These are phyloP conservation scores for Aporophyla nigra DNA, from an alignment of 2,888 invertebrate species.

Conservation along the genomic window DNA sequence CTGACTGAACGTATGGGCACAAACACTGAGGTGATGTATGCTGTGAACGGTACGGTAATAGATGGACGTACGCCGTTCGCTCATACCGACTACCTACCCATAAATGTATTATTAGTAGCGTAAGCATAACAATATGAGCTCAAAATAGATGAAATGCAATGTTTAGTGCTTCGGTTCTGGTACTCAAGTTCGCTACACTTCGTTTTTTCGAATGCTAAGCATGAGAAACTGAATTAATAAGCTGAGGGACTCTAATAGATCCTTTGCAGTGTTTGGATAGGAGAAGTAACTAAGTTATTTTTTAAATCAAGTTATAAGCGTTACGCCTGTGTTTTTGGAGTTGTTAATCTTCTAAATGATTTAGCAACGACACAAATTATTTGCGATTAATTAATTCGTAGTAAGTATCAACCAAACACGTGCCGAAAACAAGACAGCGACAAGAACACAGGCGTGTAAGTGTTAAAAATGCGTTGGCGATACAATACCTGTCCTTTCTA, in stretches of 20 bases:
- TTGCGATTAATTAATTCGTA: neutral
- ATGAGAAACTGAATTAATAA: slow-evolving; percentile 76
- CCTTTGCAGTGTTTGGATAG: slow-evolving; percentile 61
- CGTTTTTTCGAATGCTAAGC: slow-evolving; percentile 63
- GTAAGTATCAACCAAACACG: slow-evolving; percentile 8
- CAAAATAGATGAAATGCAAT: slow-evolving; percentile 78
- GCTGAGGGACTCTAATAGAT: slow-evolving; percentile 71
- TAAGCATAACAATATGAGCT: slow-evolving; percentile 80
- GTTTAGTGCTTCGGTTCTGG: slow-evolving; percentile 72
- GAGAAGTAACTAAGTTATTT: slow-evolving; percentile 59
- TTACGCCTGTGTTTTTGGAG: slow-evolving; percentile 79
- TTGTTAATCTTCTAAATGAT: slow-evolving; percentile 50
- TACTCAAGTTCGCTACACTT: slow-evolving; percentile 60
- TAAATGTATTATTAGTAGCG: slow-evolving; percentile 82
- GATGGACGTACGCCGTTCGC: slow-evolving; percentile 57
- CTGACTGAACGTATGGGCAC: slow-evolving; percentile 61
- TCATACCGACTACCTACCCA: slow-evolving; percentile 68
- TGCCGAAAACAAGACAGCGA: slow-evolving; percentile 60
- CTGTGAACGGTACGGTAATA: slow-evolving; percentile 55
- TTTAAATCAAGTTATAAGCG: slow-evolving; percentile 75
- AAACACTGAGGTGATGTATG: slow-evolving; percentile 54
- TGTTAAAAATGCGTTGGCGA: slow-evolving; percentile 92
- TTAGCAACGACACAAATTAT: neutral
- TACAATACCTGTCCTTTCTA: slow-evolving; percentile 92
- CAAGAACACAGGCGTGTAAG: slow-evolving; percentile 84